Evolutionary conservation across 2,888 invertebrate genomes (phyloP).

Genomic region (Lordiphosa andalusiaca): DNA sequence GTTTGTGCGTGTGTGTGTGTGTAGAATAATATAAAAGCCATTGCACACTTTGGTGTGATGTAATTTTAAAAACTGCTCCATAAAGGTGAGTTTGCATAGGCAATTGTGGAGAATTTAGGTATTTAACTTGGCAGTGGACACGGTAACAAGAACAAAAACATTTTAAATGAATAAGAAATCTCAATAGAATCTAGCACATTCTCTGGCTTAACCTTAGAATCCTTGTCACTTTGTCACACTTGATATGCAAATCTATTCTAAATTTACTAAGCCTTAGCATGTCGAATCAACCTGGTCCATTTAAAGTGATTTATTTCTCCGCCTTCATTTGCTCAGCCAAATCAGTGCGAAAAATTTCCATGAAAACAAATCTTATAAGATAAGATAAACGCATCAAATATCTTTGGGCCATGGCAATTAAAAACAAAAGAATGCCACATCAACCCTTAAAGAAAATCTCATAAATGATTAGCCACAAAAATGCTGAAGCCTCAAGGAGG

Average conservation of each 20-base stretch:
- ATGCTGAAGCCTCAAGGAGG: conserved; percentile 25
- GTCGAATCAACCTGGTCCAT: too few relatives aligned
- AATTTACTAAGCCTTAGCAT: too few relatives aligned
- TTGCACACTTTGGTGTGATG: neutral
- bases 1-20: conserved; percentile 4
- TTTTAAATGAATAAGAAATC: too few relatives aligned
- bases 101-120: neutral
- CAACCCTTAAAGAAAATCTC: conserved; percentile 34
- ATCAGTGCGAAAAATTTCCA: conserved; percentile 9
- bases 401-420: conserved; percentile 7
- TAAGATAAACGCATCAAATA: conserved; percentile 22
- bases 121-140: neutral
- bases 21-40: conserved; percentile 10
- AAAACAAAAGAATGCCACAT: conserved; percentile 8
- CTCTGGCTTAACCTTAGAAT: too few relatives aligned
- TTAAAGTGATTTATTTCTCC: too few relatives aligned
- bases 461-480: conserved; percentile 57
- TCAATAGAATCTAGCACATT: too few relatives aligned
- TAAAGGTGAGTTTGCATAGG: neutral
- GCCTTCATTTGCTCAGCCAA: neutral
- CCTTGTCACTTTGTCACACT: too few relatives aligned
- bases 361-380: conserved; percentile 19
- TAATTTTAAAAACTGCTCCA: conserved; percentile 5
- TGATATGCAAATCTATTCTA: too few relatives aligned
- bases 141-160: too few relatives aligned